These are phyloP conservation scores for Dendropsophus ebraccatus DNA, from an alignment of 2,113 vertebrate genomes.

Conservation along the genomic window DNA sequence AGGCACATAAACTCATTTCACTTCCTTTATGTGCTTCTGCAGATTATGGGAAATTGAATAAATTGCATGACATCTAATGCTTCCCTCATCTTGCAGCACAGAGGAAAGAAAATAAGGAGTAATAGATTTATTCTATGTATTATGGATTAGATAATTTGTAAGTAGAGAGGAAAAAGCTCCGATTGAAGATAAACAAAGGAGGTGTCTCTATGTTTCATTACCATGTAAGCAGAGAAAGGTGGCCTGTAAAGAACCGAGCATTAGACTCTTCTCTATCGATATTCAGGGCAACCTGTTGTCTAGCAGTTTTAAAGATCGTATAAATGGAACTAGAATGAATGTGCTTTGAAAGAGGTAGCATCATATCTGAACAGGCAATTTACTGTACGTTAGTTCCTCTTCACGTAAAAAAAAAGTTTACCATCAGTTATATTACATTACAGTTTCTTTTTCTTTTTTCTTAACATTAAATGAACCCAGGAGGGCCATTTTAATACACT, in stretches of 20 bases:
- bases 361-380: too few relatives aligned
- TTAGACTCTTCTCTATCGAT: background rate
- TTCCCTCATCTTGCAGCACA: background rate
- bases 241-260: background rate
- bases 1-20: constrained; percentile 8
- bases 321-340: background rate
- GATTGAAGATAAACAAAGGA: background rate
- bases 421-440: too few relatives aligned
- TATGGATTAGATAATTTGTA: background rate
- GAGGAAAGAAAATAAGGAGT: constrained; percentile 18
- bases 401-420: too few relatives aligned
- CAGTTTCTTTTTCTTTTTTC: too few relatives aligned
- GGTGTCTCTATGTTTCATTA: background rate
- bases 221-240: background rate
- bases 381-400: too few relatives aligned
- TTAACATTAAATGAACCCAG: too few relatives aligned
- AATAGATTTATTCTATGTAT: constrained; percentile 16
- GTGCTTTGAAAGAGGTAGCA: background rate
- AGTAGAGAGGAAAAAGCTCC: background rate
- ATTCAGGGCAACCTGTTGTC: background rate
- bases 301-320: background rate
- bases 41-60: constrained; percentile 31
- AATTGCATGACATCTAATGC: constrained; percentile 25
- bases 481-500: too few relatives aligned
- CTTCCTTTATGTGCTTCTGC: constrained; percentile 13